Percentiles rank a stretch among this genome's conserved stretches.
phyloP scores from a whole-genome alignment of 2,888 invertebrate genomes.

The Agrotis ipsilon region DNA sequence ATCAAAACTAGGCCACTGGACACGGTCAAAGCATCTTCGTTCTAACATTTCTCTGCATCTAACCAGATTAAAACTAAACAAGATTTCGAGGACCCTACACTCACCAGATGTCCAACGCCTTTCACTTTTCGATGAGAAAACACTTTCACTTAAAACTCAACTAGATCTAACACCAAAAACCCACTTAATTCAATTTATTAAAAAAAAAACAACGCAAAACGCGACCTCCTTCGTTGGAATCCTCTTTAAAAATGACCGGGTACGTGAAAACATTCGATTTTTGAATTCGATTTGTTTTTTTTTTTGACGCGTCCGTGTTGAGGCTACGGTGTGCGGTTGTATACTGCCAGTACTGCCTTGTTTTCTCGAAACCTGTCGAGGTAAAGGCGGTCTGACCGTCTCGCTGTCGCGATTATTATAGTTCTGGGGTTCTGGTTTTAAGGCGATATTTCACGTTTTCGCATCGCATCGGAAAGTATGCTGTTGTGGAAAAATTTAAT shows the following conservation, averaged over 20 bases:
- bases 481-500: constrained; percentile 80
- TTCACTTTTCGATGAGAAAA: constrained; percentile 85
- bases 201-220: constrained; percentile 42
- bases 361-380: constrained; percentile 83
- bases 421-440: constrained; percentile 70
- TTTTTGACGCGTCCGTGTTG: constrained; percentile 69
- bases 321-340: constrained; percentile 68
- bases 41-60: constrained; percentile 68
- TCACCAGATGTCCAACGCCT: constrained; percentile 77
- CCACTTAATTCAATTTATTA: constrained; percentile 51
- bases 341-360: constrained; percentile 81
- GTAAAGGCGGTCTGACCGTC: constrained; percentile 72
- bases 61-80: constrained; percentile 75
- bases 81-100: constrained; percentile 76
- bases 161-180: constrained; percentile 60
- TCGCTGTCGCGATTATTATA: constrained; percentile 80
- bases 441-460: constrained; percentile 71
- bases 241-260: constrained; percentile 63
- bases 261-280: constrained; percentile 57
- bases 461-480: constrained; percentile 77
- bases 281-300: constrained; percentile 62
- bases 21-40: constrained; percentile 71
- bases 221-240: constrained; percentile 57
- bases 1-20: constrained; percentile 68
- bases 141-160: constrained; percentile 83